Conservation (phyloP, 2,797 vertebrate genomes). For the Menidia menidia region DNA sequence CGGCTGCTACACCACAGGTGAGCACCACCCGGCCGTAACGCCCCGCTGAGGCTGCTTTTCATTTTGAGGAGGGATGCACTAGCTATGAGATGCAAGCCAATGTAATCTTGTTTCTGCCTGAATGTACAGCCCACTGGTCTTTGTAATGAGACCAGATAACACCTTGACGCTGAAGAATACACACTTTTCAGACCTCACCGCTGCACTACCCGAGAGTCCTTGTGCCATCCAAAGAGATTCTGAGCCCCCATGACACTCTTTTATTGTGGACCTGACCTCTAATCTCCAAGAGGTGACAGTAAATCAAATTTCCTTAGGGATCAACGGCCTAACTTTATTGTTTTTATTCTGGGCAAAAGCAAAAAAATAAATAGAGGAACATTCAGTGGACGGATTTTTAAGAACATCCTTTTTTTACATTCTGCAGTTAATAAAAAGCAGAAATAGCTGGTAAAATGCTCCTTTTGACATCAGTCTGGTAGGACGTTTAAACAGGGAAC, state of each 20-base stretch:
- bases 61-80: neutral
- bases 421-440: too few relatives aligned
- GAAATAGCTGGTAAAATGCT: conserved; percentile 11
- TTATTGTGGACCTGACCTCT: conserved; percentile 35
- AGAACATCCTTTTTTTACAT: too few relatives aligned
- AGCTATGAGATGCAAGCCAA: conserved; percentile 6
- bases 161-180: conserved; percentile 37
- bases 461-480: conserved; percentile 18
- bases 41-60: conserved; percentile 24
- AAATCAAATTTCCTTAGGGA: conserved; percentile 51
- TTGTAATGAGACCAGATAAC: conserved; percentile 14
- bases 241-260: conserved; percentile 26
- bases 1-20: too few relatives aligned
- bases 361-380: conserved; percentile 30
- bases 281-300: conserved; percentile 37
- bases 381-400: conserved; percentile 28
- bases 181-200: conserved; percentile 18
- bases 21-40: neutral
- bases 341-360: conserved; percentile 23
- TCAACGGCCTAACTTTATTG: conserved; percentile 51
- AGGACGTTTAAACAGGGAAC: conserved; percentile 28
- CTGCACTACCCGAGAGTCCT: conserved; percentile 25
- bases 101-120: conserved; percentile 3
- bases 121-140: neutral
- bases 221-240: conserved; percentile 44